Evolutionary conservation across 2,113 vertebrate genomes (phyloP), one percentile per base, ranked within the genome.

Genomic region (Zootoca vivipara): DNA sequence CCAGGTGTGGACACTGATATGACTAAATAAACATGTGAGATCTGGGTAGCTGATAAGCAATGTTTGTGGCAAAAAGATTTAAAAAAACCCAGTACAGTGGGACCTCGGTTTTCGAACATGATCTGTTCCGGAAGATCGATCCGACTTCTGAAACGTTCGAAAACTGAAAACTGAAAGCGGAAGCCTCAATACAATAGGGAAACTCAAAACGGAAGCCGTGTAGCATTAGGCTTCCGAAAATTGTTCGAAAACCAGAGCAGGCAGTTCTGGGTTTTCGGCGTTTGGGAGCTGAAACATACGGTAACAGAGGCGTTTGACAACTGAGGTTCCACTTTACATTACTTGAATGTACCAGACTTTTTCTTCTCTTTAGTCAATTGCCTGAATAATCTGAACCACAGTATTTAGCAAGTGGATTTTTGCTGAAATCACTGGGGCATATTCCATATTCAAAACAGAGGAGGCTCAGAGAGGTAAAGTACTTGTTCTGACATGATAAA

Each of bases 401-500:
- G 92, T 88, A 92, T 89, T 92, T 78, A 77, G 88, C 80, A 88
- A 38, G 78, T 7, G 42, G 72, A 89, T 80, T 88, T 86, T 90
- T 87, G 70, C 87, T 75, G 85, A 72, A 91, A 52, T 78, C 90
- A 88, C 85, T 91, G 90, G 46, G 85, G 90, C 70, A 83, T 3
- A 24, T n/a, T 83, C 80, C 92, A 93, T 85, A 94, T 93, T 95
- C 85, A 89, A 90, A 93, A 70, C 28, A 77, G 85, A 85, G 46
- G 46, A 52, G 46, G 12, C 10, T 52, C 46, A 79, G 15, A 26
- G 82, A 90, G 90, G 20, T 91, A 93, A 94, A 86, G 84, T 74
- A 93, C 82, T 96, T 89, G 86, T 70, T 85, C 85, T 94, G 89
- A 94, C 84, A 96, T 94, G 94, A 96, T 93, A 95, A 96, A 96